Percentiles rank a stretch among this genome's conserved stretches.
Conservation (phyloP, 2,113 vertebrate genomes). For the Emydura subglobosa region DNA sequence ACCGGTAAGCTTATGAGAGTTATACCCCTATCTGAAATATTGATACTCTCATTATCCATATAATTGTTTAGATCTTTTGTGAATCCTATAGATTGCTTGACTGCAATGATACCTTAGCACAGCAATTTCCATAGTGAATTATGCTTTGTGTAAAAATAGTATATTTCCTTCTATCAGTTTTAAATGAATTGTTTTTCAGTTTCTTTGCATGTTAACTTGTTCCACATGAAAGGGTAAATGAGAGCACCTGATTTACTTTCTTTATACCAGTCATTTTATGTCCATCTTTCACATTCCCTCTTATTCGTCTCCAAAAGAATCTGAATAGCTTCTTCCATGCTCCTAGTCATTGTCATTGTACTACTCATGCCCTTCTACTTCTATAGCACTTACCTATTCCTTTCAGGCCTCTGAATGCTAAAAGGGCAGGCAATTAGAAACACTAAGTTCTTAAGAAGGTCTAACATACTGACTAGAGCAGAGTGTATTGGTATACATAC, state of each 20-base stretch:
- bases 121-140: background rate
- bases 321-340: background rate
- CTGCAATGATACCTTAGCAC: background rate
- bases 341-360: background rate
- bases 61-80: background rate
- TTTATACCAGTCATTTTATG: background rate
- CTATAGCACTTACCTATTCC: background rate
- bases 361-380: background rate
- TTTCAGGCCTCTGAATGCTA: background rate
- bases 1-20: background rate
- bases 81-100: background rate
- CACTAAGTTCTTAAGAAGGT: background rate
- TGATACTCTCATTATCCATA: background rate
- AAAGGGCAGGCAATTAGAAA: background rate
- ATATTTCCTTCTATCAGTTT: background rate
- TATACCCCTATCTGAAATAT: background rate
- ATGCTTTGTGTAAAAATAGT: background rate
- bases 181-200: background rate
- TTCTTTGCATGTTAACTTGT: background rate
- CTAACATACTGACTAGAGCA: background rate
- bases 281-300: background rate
- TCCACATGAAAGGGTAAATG: background rate
- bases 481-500: background rate
- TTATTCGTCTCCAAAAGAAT: background rate
- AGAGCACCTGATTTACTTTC: background rate